A percentile compares a stretch with the other conserved stretches of the same genome.
Evolutionary conservation across 2,888 invertebrate genomes (phyloP).

Genomic region (Myathropa florea): DNA sequence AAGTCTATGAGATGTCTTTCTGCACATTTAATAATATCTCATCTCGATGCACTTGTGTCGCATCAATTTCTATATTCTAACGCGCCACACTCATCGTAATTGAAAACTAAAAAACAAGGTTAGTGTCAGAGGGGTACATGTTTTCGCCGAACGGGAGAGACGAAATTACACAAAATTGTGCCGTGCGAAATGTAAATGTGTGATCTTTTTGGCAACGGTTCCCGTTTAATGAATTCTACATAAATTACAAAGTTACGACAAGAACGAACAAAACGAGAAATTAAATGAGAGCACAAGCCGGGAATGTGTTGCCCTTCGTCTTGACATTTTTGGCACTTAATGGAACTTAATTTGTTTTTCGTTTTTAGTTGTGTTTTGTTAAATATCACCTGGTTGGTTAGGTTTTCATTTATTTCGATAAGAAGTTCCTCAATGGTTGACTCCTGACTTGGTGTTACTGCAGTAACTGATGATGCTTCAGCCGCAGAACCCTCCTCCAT

Average conservation of each 20-base stretch:
- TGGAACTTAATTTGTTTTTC: neutral
- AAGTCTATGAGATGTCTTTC: constrained; percentile 16
- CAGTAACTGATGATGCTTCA: constrained; percentile 6
- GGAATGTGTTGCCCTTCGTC: constrained; percentile 50
- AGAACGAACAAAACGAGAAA: constrained; percentile 11
- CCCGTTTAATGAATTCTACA: constrained; percentile 24
- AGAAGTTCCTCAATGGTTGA: constrained; percentile 75
- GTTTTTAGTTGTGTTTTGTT: neutral
- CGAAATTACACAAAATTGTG: constrained; percentile 43
- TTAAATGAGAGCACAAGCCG: constrained; percentile 26
- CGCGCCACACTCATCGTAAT: constrained; percentile 31
- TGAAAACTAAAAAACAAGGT: constrained; percentile 74
- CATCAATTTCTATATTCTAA: constrained; percentile 25
- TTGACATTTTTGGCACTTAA: constrained; percentile 35
- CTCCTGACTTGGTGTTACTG: constrained; percentile 54
- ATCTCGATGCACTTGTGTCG: constrained; percentile 19
- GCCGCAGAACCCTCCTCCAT: constrained; percentile 37
- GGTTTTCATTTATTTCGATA: constrained; percentile 76
- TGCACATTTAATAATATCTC: constrained; percentile 48
- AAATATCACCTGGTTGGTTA: constrained; percentile 69
- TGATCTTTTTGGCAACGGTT: constrained; percentile 55
- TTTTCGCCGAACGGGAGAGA: neutral
- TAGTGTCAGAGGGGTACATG: constrained; percentile 75
- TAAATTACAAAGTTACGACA: constrained; percentile 26
- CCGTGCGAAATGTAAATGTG: constrained; percentile 48